phyloP scores from a whole-genome alignment of 2,888 invertebrate genomes.

The Ichneumoninae sp. region DNA sequence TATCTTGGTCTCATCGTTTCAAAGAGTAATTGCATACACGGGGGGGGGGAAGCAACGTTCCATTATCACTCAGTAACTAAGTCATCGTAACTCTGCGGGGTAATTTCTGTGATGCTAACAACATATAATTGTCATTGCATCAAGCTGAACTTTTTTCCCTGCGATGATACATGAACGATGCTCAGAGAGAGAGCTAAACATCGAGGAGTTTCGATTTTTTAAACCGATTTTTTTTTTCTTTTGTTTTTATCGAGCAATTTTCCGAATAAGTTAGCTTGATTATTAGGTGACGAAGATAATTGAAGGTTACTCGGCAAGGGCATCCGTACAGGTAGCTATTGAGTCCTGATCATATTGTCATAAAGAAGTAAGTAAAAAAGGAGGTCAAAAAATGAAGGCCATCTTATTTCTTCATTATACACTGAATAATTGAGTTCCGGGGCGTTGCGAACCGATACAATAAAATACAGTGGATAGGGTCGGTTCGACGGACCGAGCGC shows the following conservation, averaged over 20 bases:
- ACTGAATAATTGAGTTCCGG: not conserved
- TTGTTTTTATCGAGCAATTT: not conserved
- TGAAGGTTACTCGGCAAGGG: not conserved
- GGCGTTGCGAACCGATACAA: not conserved
- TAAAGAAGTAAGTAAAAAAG: too few species aligned
- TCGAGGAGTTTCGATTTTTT: not conserved
- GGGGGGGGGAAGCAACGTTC: constrained; percentile 36
- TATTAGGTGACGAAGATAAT: not conserved
- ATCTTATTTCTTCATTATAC: not conserved
- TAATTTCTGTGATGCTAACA: constrained; percentile 18
- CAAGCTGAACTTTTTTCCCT: not conserved
- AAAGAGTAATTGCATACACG: constrained; percentile 50
- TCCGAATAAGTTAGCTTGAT: not conserved
- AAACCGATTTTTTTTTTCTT: not conserved
- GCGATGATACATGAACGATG: not conserved
- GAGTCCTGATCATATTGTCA: too few species aligned
- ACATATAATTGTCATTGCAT: constrained; percentile 22
- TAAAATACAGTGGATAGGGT: not conserved
- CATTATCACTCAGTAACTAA: constrained; percentile 61
- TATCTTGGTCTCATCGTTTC: constrained; percentile 40
- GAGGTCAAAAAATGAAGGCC: too few species aligned
- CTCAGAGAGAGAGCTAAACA: not conserved
- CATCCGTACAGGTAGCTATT: not conserved
- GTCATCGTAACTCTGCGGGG: constrained; percentile 39
- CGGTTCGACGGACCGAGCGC: not conserved